Evolutionary conservation across 2,113 vertebrate species (phyloP).

Genomic region (Sclerurus mexicanus): DNA sequence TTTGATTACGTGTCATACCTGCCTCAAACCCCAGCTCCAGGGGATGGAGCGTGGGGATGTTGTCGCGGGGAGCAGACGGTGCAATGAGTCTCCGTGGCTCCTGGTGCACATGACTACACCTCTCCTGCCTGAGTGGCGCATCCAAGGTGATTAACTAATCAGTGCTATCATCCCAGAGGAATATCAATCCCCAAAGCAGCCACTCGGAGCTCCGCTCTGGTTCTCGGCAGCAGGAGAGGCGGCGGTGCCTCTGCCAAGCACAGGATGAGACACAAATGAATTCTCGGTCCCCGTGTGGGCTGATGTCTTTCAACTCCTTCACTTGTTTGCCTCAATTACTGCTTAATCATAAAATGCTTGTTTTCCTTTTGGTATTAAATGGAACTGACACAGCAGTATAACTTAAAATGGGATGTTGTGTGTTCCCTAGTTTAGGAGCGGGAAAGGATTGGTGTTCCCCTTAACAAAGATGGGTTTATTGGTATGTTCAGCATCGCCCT

Average conservation of each 20-base stretch:
- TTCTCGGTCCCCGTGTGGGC: neutral
- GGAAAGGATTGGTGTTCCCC: neutral
- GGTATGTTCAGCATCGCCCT: neutral
- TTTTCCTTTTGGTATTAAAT: neutral
- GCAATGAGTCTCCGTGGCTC: conserved; percentile 68
- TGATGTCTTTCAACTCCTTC: neutral
- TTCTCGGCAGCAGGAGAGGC: neutral
- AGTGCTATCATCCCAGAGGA: conserved; percentile 55
- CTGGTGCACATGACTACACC: conserved; percentile 66
- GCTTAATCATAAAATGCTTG: neutral
- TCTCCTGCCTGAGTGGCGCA: conserved; percentile 54
- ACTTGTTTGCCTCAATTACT: neutral
- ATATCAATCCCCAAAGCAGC: conserved; percentile 51
- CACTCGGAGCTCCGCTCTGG: neutral
- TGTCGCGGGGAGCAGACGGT: conserved; percentile 42
- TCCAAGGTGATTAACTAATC: conserved; percentile 73
- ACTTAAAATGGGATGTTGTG: neutral
- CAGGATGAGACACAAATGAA: neutral
- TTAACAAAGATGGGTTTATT: neutral
- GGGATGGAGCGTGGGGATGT: neutral
- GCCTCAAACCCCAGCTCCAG: neutral
- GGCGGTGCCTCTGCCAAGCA: neutral
- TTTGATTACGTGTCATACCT: neutral
- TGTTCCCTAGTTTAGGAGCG: neutral
- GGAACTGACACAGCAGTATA: neutral